Base-by-base conservation (phyloP, 2,888 invertebrate genomes). In the Tipula unca region DNA sequence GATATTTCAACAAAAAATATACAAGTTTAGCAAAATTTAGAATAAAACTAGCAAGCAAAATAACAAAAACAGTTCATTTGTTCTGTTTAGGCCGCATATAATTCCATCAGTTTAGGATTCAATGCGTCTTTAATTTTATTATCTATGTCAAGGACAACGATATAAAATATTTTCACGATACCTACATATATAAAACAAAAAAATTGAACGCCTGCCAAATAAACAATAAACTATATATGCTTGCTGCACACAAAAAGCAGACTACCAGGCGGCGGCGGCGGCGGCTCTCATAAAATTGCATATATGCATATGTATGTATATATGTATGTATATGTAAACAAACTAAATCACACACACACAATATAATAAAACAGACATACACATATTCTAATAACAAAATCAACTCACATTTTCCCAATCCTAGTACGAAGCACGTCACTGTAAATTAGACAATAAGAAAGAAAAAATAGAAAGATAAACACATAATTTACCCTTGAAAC, bases 351-450 rank as follows among this genome's bases (percentile, higher is more conserved):
- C 69, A 69, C 13, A 69, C 69, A 69, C 69, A 69, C 69, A 25
- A 48, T 69, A 69, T 69, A 69, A 69, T 69, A 69, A 69, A 25
- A 69, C 25, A 69, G 69, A 69, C 69, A 25, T 20, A 69, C 69
- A 69, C 69, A 69, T 69, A 69, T 69, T 69, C 69, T 69, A 69
- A 69, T 25, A 69, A 69, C 69, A 25, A 69, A 69, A 69, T 69
- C 69, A 69, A 69, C 69, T 69, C 69, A 69, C 69, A 69, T 69
- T 69, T 69, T 69, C 69, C 69, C 69, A 69, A 69, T 69, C 69
- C 69, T 69, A 69, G 69, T 69, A 69, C 69, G 69, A 25, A 69
- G 69, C 69, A 69, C 69, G 69, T 69, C 69, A 10, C 69, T 69
- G 69, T 25, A 69, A 69, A 69, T 69, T 69, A 69, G 69, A 69